Evolutionary conservation across 2,113 vertebrate species (phyloP).

Genomic region (Anoura caudifer): DNA sequence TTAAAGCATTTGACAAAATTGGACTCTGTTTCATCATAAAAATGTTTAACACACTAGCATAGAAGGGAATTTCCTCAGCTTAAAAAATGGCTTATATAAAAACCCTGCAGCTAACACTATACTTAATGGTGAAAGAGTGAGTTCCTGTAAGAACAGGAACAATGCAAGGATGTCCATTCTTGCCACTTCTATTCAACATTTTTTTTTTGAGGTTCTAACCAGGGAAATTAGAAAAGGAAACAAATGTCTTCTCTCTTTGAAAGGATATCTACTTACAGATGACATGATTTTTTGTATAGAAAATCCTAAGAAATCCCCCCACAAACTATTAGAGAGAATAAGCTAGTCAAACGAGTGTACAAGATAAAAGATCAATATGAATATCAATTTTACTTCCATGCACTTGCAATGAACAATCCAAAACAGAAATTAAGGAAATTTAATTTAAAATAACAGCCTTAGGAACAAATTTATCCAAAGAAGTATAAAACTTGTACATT

Average conservation of each 20-base stretch:
- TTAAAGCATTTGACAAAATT: neutral
- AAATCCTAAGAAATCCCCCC: neutral
- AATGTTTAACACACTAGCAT: neutral
- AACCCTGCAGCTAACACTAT: neutral
- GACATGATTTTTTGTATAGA: neutral
- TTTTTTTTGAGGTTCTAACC: neutral
- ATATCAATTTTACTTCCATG: neutral
- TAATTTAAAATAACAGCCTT: neutral
- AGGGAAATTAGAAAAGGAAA: neutral
- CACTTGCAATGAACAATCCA: neutral
- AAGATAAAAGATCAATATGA: neutral
- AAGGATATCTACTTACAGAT: neutral
- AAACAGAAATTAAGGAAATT: neutral
- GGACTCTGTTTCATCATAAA: neutral
- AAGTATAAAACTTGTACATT: neutral
- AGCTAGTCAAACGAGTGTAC: neutral
- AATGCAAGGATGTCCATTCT: neutral
- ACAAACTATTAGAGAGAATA: neutral
- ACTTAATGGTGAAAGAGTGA: neutral
- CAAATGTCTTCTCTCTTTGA: neutral
- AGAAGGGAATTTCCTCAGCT: neutral
- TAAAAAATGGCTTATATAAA: neutral
- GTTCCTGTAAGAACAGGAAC: neutral
- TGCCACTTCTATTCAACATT: neutral
- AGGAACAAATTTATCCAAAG: neutral